phyloP scores from a whole-genome alignment of 2,888 invertebrate species.

The Platycheirus rosarum region DNA sequence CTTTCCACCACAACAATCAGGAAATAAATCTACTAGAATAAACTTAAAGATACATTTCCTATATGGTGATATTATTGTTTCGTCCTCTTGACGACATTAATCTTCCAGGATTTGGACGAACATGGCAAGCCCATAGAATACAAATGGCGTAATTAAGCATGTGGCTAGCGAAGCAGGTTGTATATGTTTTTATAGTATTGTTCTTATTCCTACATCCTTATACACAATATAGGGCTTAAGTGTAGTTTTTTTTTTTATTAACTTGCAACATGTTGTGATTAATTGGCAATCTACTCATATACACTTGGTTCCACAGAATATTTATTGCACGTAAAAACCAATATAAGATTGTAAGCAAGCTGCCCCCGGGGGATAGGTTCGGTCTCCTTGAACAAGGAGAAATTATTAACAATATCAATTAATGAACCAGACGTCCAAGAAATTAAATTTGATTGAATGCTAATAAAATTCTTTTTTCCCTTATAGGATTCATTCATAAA shows the following conservation, averaged over 20 bases:
- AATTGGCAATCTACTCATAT: slow-evolving; percentile 47
- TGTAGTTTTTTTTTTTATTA: slow-evolving; percentile 30
- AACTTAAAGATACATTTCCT: neutral
- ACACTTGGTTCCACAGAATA: neutral
- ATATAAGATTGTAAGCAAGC: neutral
- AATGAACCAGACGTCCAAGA: neutral
- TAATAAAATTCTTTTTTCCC: neutral
- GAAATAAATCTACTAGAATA: neutral
- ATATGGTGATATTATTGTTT: neutral
- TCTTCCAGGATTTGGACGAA: slow-evolving; percentile 35
- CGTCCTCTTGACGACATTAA: neutral
- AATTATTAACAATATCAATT: neutral
- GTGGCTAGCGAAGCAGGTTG: neutral
- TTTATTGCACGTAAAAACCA: slow-evolving; percentile 14
- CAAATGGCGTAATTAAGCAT: slow-evolving; percentile 51
- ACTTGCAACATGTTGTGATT: slow-evolving; percentile 60
- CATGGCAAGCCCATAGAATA: slow-evolving; percentile 35
- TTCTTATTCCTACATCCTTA: neutral
- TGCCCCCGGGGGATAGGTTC: neutral
- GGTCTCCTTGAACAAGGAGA: neutral
- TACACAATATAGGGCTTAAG: neutral
- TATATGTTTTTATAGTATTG: neutral
- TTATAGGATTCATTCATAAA: too few relatives aligned
- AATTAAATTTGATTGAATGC: neutral
- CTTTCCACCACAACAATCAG: too few relatives aligned